Base-by-base conservation (phyloP, 2,888 invertebrate genomes). In the Rhopalosiphum nymphaeae region DNA sequence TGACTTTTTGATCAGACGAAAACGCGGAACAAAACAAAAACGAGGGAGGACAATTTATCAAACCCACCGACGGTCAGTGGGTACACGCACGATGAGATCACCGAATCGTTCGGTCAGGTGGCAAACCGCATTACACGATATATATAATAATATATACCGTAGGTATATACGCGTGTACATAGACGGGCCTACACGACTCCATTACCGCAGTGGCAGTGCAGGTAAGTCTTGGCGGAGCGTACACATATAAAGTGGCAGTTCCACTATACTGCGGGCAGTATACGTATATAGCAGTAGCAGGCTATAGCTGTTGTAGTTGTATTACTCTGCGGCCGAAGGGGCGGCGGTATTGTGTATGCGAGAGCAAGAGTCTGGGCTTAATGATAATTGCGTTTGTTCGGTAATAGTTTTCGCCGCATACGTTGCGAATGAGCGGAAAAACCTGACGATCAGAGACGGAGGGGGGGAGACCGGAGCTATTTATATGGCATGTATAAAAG, bases 381-480 rank as follows among this genome's bases (percentile, higher is more conserved):
- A 93, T 85, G 93, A 90, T 93, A 93, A 93, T 93, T 93, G 56
- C 89, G 57, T 93, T 93, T 93, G 93, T 93, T 93, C 44, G 89
- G 89, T 85, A 93, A 93, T 89, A 93, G 93, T 93, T 93, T 93
- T 61, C 61, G 84, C 90, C 26, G 46, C 26, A 9, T 36, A n/a
- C 61, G 16, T 26, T 61, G 87, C 42, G 46, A 56, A 29, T 21
- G 89, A 44, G 36, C 16, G 44, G 91, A n/a, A 78, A 78, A 53
- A 86, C 26, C 91, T 9, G 7, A 78, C 2, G 36, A 21, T 9
- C 16, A 13, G 9, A 11, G 9, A 46, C 44, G 29, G 0, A 0
- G 84, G 10, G 56, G 25, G 0, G 29, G 29, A 16, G 29, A 3
- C 3, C 1, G 42, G 29, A 46, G 29, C 78, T 78, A 78, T 78